These are phyloP conservation scores for Tridacna gigas DNA, from an alignment of 2,888 invertebrate species.

Conservation along the genomic window DNA sequence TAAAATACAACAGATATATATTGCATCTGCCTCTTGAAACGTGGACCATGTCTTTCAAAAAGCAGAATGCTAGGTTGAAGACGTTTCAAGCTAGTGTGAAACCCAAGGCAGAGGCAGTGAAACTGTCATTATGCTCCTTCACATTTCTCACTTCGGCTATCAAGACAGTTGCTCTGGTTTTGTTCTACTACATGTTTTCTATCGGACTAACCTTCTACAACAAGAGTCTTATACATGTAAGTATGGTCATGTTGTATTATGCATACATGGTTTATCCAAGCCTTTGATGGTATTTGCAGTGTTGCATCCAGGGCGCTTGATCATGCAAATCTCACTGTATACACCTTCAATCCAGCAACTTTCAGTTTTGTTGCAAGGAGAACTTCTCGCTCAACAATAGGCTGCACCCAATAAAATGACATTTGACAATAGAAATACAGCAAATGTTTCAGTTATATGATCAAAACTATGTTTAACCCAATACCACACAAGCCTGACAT, in stretches of 20 bases:
- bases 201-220: conserved; percentile 99
- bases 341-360: no score
- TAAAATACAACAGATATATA: no score
- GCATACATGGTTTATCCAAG: no score
- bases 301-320: background rate
- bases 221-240: conserved; percentile 94
- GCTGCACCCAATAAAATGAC: no score
- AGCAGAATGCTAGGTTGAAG: conserved; percentile 23
- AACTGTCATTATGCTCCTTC: conserved; percentile 72
- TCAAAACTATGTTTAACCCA: no score
- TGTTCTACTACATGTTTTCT: conserved; percentile 95
- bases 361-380: no score
- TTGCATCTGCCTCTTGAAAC: background rate
- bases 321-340: background rate
- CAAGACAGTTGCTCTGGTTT: conserved; percentile 87
- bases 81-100: conserved; percentile 57
- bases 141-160: conserved; percentile 69
- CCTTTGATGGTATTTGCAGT: background rate
- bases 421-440: no score
- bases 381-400: no score
- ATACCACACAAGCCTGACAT: no score
- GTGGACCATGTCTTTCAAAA: conserved; percentile 1
- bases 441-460: no score
- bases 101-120: conserved; percentile 73
- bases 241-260: conserved; percentile 32